A percentile compares a stretch with the other conserved stretches of the same genome.
phyloP scores from a whole-genome alignment of 2,113 vertebrate species.

The Speoplatyrhinus poulsoni region DNA sequence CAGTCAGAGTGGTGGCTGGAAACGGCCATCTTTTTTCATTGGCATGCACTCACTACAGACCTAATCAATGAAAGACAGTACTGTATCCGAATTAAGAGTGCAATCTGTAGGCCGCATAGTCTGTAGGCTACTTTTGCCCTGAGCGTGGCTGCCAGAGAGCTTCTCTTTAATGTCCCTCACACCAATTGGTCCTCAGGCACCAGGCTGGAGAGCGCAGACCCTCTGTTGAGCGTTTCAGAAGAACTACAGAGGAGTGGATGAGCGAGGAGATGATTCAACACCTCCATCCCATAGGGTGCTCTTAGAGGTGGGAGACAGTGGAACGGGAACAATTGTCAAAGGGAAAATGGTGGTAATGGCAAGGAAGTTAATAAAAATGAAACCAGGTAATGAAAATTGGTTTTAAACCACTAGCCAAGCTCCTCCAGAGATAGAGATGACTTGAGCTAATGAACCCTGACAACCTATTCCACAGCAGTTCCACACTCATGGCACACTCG shows the following conservation, averaged over 20 bases:
- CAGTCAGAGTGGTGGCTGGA: conserved; percentile 49
- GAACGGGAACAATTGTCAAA: conserved; percentile 63
- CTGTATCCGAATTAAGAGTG: too few species aligned
- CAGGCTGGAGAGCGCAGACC: conserved; percentile 17
- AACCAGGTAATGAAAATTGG: conserved; percentile 78
- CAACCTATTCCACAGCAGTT: conserved; percentile 74
- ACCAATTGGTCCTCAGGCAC: conserved; percentile 10
- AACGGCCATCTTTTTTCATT: conserved; percentile 46
- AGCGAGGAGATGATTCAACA: conserved; percentile 40
- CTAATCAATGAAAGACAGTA: conserved; percentile 43
- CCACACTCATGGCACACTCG: conserved; percentile 70
- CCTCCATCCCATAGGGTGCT: conserved; percentile 48
- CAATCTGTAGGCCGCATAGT: not conserved
- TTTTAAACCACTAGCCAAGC: conserved; percentile 80
- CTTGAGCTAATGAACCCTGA: conserved; percentile 78
- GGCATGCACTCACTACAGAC: conserved; percentile 55
- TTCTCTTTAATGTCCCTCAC: conserved; percentile 3
- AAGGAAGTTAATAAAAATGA: conserved; percentile 76
- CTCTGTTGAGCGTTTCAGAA: conserved; percentile 46
- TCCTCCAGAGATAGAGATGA: conserved; percentile 73
- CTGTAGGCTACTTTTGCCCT: conserved; percentile 8
- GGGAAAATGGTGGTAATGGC: conserved; percentile 69
- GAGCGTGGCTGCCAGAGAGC: conserved; percentile 22
- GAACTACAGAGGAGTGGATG: conserved; percentile 49
- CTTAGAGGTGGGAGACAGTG: conserved; percentile 62